phyloP scores from a whole-genome alignment of 2,113 vertebrate genomes.

The Eonycteris spelaea region DNA sequence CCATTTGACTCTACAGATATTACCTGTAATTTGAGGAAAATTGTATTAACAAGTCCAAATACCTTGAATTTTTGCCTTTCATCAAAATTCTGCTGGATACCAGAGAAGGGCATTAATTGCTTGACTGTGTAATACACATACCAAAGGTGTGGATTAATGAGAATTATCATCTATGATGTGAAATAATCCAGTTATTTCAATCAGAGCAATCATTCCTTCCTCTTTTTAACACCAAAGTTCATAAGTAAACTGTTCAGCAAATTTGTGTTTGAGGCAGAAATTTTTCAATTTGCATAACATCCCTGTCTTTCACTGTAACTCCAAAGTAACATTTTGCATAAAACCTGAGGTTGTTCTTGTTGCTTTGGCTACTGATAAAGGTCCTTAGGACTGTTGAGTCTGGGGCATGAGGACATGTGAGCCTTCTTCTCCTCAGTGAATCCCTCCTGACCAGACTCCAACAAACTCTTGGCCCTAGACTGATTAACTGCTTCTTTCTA shows the following conservation, averaged over 20 bases:
- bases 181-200: neutral
- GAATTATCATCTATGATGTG: neutral
- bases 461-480: neutral
- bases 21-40: slow-evolving; percentile 28
- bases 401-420: neutral
- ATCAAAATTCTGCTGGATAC: neutral
- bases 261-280: neutral
- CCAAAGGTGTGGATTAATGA: neutral
- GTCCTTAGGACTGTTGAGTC: neutral
- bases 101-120: neutral
- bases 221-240: neutral
- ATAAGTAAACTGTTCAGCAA: slow-evolving; percentile 13
- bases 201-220: neutral
- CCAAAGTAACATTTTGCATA: neutral
- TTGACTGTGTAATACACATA: neutral
- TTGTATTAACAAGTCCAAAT: neutral
- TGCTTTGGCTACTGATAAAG: neutral
- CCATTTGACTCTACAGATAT: neutral
- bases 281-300: neutral
- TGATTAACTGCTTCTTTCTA: neutral
- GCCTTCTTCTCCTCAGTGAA: neutral
- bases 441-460: neutral
- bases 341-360: neutral
- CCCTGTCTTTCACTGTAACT: neutral
- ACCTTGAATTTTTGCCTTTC: neutral